phyloP scores from a whole-genome alignment of 2,797 vertebrate species.

The Vultur gryphus region DNA sequence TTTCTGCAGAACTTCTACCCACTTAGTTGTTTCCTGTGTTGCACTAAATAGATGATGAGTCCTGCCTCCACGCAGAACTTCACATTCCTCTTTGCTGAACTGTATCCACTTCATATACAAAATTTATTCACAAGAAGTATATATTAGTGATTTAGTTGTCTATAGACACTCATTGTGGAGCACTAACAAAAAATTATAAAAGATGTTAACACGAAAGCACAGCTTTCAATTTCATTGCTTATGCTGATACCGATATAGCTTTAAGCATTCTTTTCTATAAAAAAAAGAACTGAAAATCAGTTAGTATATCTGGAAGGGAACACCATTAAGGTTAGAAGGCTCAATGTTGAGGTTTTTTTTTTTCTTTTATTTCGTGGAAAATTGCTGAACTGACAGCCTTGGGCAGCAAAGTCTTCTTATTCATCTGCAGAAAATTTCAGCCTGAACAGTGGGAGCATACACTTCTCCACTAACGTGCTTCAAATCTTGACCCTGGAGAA shows the following conservation, averaged over 20 bases:
- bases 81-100: background rate
- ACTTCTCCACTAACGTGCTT: background rate
- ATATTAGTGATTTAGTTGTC: background rate
- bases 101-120: background rate
- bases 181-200: background rate
- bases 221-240: background rate
- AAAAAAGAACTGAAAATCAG: background rate
- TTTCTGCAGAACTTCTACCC: background rate
- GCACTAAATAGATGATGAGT: background rate
- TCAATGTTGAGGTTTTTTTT: background rate
- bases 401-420: background rate
- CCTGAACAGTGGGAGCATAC: background rate
- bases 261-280: background rate
- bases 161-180: background rate
- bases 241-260: background rate
- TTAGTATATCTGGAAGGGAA: background rate
- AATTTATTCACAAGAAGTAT: background rate
- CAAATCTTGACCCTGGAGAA: background rate
- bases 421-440: conserved; percentile 9
- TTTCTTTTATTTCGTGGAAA: background rate
- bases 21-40: background rate
- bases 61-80: background rate
- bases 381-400: background rate
- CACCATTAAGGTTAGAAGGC: background rate
- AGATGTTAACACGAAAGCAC: background rate